Evolutionary conservation across 2,113 vertebrate genomes (phyloP).

Genomic region (Grammomys dolichurus): DNA sequence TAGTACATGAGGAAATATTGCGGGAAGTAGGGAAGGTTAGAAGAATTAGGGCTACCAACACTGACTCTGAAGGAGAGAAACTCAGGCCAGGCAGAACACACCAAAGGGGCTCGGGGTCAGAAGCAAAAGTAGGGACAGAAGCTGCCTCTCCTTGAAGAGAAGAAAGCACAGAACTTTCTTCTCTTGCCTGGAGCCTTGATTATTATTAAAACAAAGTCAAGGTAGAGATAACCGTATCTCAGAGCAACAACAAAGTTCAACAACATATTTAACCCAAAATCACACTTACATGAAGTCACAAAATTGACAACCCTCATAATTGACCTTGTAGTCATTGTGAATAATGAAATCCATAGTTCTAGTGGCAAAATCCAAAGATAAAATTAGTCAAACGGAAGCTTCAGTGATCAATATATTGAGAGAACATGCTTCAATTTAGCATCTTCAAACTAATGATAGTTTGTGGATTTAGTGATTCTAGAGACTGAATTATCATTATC

Average conservation of each 20-base stretch:
- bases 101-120: accelerated
- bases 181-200: background rate
- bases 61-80: background rate
- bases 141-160: background rate
- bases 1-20: background rate
- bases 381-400: slow-evolving; percentile 21
- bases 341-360: background rate
- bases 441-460: slow-evolving; percentile 11
- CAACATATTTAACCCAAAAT: background rate
- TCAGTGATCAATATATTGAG: background rate
- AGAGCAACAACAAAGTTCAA: background rate
- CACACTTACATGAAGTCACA: background rate
- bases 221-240: background rate
- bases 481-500: background rate
- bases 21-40: background rate
- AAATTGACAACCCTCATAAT: background rate
- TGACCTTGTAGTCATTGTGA: background rate
- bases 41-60: background rate
- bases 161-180: background rate
- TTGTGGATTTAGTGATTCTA: slow-evolving; percentile 3
- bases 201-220: background rate
- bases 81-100: background rate
- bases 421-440: background rate
- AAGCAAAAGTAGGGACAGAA: background rate
- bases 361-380: slow-evolving; percentile 28